Conservation (phyloP, 2,888 invertebrate genomes). For the Heliconius cydno region DNA sequence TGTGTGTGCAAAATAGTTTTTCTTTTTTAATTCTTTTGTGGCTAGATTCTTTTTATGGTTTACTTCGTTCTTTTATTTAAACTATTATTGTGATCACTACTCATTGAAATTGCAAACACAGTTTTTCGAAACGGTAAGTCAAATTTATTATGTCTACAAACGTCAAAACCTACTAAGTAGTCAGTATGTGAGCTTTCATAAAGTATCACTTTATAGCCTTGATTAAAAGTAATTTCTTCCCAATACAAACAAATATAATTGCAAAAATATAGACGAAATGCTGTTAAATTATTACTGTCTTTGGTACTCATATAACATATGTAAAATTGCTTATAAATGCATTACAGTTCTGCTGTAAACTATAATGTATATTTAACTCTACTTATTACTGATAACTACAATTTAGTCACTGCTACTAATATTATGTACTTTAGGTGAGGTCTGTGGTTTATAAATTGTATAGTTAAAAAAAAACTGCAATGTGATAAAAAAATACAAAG, state of each 20-base stretch:
- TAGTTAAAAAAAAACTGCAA: neutral
- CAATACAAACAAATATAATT: slow-evolving; percentile 8
- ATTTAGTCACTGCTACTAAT: neutral
- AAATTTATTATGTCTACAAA: slow-evolving; percentile 45
- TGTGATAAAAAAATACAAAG: neutral
- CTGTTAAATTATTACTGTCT: too few relatives aligned
- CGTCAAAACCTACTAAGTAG: slow-evolving; percentile 49
- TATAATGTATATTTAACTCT: neutral
- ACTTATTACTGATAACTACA: neutral
- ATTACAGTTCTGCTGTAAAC: neutral
- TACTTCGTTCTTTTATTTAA: slow-evolving; percentile 32
- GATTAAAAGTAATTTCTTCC: slow-evolving; percentile 33
- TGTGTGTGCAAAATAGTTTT: slow-evolving; percentile 49
- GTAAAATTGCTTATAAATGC: neutral
- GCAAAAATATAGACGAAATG: neutral
- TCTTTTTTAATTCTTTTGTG: slow-evolving; percentile 51
- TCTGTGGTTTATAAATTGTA: neutral
- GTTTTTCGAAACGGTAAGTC: slow-evolving; percentile 48
- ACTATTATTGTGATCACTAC: slow-evolving; percentile 30
- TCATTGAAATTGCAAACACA: slow-evolving; percentile 17
- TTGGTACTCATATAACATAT: neutral
- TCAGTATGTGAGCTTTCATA: slow-evolving; percentile 40
- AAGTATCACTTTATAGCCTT: slow-evolving; percentile 43
- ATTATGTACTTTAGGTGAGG: neutral
- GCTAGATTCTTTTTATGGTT: slow-evolving; percentile 37